Conservation (phyloP, 2,113 vertebrate species). For the Neomonachus schauinslandi region DNA sequence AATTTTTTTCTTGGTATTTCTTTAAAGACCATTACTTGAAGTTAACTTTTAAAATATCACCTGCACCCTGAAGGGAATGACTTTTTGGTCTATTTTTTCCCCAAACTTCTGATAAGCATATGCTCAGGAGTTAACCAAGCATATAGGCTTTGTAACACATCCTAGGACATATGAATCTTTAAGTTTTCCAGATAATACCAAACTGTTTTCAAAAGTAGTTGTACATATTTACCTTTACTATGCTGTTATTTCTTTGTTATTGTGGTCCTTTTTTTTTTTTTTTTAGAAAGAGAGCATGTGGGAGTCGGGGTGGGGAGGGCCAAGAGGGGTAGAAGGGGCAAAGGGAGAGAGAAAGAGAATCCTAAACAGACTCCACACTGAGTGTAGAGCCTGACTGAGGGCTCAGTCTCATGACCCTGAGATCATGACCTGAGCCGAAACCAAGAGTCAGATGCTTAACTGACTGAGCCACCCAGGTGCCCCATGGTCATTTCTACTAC, state of each 20-base stretch:
- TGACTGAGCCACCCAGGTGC: neutral
- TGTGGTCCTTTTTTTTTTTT: neutral
- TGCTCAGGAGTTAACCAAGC: neutral
- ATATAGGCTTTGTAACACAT: neutral
- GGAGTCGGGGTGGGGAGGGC: neutral
- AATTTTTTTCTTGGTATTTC: neutral
- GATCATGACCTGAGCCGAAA: neutral
- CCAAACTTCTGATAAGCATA: neutral
- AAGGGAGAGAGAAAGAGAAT: neutral
- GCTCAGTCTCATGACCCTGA: neutral
- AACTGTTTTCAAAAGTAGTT: neutral
- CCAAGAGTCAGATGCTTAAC: neutral
- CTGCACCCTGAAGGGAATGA: neutral
- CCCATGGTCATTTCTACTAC: neutral
- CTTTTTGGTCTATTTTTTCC: neutral
- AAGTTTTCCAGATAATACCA: neutral
- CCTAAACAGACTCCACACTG: neutral
- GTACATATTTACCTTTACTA: neutral
- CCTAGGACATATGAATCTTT: neutral
- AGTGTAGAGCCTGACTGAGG: neutral
- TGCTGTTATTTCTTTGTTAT: neutral
- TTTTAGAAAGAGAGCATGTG: neutral
- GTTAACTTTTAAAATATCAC: neutral
- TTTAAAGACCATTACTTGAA: conserved; percentile 23
- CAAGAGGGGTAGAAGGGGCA: neutral